Base-by-base conservation (phyloP, 2,797 vertebrate genomes). In the Microctenopoma steveboyesi region DNA sequence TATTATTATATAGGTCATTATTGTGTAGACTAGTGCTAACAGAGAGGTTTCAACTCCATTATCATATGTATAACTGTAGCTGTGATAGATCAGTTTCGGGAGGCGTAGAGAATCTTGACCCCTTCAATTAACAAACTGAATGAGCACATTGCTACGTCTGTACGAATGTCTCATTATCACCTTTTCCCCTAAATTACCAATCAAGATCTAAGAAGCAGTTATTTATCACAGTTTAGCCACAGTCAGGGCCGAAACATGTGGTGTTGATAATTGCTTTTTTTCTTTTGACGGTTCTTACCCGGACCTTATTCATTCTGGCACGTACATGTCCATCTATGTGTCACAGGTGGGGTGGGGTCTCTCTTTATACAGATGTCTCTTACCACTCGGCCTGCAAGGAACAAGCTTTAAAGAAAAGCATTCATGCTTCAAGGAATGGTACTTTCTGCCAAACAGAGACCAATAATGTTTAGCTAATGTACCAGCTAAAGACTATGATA, bases 91-190 rank as follows among this genome's bases (percentile, higher is more conserved):
- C 51, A 61, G 30, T 60, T 49, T 37, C 45, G 64, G 74, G 25
- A 69, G 47, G 45, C 54, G 39, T 28, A 28, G 50, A 28, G 74
- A 37, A 66, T 86, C 59, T 80, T 74, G 55, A 72, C 83, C 76
- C 84, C 86, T 88, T 78, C 74, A 88, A 91, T 90, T 87, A 91
- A 90, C 86, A 82, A 82, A 75, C 71, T 63, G 69, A 72, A 56
- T 51, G 16, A 84, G 82, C 79, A 56, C 69, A 68, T 64, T 64
- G 27, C 72, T 63, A 52, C 46, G 76, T 75, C 82, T 68, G 37
- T 86, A 91, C 91, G 86, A 91, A 90, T 85, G 74, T 64, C 86
- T 86, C 86, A 92, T 93, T 93, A 92, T 88, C 77, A 85, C 83
- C 67, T 61, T 73, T 89, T 85, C 67, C 55, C 75, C 70, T 69